phyloP scores from a whole-genome alignment of 2,113 vertebrate genomes.

The Mellivora capensis region DNA sequence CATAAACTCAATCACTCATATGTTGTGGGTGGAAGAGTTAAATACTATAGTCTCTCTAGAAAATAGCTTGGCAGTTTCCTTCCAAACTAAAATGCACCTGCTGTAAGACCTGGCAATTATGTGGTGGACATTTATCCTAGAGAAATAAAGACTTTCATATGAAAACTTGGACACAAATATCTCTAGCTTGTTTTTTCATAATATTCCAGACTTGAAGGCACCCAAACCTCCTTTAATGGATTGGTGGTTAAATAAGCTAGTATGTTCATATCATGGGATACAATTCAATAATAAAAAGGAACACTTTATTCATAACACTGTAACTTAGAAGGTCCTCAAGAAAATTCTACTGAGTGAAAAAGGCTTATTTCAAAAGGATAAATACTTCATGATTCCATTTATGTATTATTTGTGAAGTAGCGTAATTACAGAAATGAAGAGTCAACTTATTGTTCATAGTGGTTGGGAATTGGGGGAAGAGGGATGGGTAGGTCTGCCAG shows the following conservation, averaged over 20 bases:
- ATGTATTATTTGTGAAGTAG: not conserved
- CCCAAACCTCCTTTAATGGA: not conserved
- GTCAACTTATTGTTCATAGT: not conserved
- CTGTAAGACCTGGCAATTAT: not conserved
- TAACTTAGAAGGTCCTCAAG: not conserved
- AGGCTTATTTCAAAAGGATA: not conserved
- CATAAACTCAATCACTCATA: not conserved
- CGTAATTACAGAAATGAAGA: not conserved
- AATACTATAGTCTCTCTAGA: not conserved
- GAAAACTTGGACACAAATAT: not conserved
- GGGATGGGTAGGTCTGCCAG: not conserved
- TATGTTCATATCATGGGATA: not conserved
- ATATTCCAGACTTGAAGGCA: not conserved
- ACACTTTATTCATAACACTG: not conserved
- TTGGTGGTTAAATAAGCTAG: not conserved
- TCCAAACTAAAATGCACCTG: not conserved
- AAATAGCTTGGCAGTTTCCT: not conserved
- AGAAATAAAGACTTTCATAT: constrained; percentile 3
- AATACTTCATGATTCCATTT: not conserved
- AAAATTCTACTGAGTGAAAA: not conserved
- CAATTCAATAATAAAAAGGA: not conserved
- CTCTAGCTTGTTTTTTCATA: not conserved
- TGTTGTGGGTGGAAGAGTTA: not conserved
- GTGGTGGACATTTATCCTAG: not conserved
- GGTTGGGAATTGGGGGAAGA: not conserved